These are phyloP conservation scores for Drosophila yooni DNA, from an alignment of 2,888 invertebrate genomes.

Conservation along the genomic window DNA sequence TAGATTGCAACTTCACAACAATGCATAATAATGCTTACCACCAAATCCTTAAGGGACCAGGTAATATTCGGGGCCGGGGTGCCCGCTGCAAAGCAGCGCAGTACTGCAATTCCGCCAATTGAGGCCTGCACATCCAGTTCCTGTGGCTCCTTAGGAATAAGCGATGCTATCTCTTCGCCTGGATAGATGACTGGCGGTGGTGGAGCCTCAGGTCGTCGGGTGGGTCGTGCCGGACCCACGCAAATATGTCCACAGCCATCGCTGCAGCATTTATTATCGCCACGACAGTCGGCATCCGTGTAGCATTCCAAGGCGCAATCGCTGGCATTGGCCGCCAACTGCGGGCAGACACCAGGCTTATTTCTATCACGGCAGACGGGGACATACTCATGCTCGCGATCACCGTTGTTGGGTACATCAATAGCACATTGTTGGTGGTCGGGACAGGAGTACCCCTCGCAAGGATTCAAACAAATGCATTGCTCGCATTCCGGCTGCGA, in stretches of 20 bases:
- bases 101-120: constrained; percentile 90
- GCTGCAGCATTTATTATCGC: constrained; percentile 92
- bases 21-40: constrained; percentile 86
- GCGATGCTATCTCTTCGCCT: constrained; percentile 77
- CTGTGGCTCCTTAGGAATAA: constrained; percentile 86
- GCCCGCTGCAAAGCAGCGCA: constrained; percentile 91
- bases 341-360: constrained; percentile 90
- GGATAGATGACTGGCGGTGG: constrained; percentile 82
- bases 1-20: no score
- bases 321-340: constrained; percentile 84
- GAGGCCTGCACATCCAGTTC: constrained; percentile 88
- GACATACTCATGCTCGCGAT: constrained; percentile 70
- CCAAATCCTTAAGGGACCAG: constrained; percentile 90
- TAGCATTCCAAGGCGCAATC: constrained; percentile 90
- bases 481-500: constrained; percentile 88
- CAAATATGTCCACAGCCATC: constrained; percentile 92
- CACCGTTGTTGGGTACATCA: constrained; percentile 84
- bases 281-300: constrained; percentile 92
- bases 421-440: constrained; percentile 89
- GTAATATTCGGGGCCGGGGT: constrained; percentile 91
- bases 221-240: constrained; percentile 86
- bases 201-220: constrained; percentile 84
- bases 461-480: constrained; percentile 92
- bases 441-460: constrained; percentile 87
- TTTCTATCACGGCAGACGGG: constrained; percentile 85